Evolutionary conservation across 2,113 vertebrate species (phyloP).

Genomic region (Entelurus aequoreus): DNA sequence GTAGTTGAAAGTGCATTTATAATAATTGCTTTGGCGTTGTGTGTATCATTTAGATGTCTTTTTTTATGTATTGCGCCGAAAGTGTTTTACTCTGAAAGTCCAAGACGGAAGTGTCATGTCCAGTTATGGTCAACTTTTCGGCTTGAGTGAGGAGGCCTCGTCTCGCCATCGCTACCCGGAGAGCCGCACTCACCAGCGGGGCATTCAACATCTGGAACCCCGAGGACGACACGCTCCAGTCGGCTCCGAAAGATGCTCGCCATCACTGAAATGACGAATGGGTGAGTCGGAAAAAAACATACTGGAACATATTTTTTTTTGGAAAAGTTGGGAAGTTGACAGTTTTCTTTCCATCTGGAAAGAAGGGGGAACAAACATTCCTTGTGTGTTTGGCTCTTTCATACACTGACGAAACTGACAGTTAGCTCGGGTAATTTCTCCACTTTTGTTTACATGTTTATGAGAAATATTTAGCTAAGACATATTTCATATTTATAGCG

Average conservation of each 20-base stretch:
- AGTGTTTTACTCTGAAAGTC: conserved; percentile 37
- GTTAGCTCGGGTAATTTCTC: background rate
- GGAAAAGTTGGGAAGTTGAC: conserved; percentile 35
- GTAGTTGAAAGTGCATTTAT: no score
- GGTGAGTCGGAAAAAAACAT: conserved; percentile 42
- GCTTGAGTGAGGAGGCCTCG: conserved; percentile 44
- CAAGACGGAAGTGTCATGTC: background rate
- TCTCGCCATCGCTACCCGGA: conserved; percentile 38
- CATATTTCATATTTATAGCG: no score
- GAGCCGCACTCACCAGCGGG: background rate
- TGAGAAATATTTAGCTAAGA: no score
- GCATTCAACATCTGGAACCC: conserved; percentile 51
- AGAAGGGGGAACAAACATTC: background rate
- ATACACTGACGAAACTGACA: background rate
- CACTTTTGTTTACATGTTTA: no score
- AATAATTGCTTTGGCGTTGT: background rate
- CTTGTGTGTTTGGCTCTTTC: conserved; percentile 11
- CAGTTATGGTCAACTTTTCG: accelerated
- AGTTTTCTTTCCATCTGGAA: conserved; percentile 5
- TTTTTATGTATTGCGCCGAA: background rate
- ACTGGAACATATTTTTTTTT: background rate
- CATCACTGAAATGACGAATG: conserved; percentile 68
- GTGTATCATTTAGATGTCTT: background rate
- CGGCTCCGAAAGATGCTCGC: conserved; percentile 48
- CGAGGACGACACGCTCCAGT: conserved; percentile 1